phyloP scores from a whole-genome alignment of 92 coral and sea anemone genomes.

The Muricea muricata region DNA sequence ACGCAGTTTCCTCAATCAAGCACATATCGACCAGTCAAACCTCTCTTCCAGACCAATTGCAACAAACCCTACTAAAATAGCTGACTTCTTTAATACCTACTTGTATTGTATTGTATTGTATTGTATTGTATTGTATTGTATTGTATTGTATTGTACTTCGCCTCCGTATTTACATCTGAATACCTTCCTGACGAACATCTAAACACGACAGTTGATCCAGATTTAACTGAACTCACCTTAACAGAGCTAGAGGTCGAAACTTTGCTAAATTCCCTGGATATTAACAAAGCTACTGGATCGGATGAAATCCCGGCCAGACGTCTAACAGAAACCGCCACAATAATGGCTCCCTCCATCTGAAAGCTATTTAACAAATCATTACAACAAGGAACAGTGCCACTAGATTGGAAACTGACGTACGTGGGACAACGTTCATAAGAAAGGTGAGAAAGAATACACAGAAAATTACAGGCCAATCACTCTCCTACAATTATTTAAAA shows the following conservation, averaged over 20 bases:
- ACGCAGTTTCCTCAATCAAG: background rate
- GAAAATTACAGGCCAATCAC: slow-evolving; percentile 2
- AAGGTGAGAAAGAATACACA: background rate
- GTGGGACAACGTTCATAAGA: background rate
- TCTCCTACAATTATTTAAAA: background rate
- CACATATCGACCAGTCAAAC: background rate
- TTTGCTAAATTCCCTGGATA: background rate
- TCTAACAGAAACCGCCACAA: background rate
- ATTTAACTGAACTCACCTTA: background rate
- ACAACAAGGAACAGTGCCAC: background rate
- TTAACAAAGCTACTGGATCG: background rate
- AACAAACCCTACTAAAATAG: background rate
- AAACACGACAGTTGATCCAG: slow-evolving; percentile 3
- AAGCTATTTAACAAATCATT: background rate
- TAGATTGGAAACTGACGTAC: background rate
- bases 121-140: too few species aligned
- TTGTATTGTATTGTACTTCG: too few species aligned
- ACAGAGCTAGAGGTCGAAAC: background rate
- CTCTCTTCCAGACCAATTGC: background rate
- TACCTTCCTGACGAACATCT: background rate
- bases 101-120: too few species aligned
- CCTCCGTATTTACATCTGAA: slow-evolving; percentile 5
- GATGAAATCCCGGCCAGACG: slow-evolving; percentile 21
- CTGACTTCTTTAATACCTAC: background rate
- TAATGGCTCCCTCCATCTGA: background rate